These are phyloP conservation scores for Boloria selene DNA, from an alignment of 2,888 invertebrate genomes.

Conservation along the genomic window DNA sequence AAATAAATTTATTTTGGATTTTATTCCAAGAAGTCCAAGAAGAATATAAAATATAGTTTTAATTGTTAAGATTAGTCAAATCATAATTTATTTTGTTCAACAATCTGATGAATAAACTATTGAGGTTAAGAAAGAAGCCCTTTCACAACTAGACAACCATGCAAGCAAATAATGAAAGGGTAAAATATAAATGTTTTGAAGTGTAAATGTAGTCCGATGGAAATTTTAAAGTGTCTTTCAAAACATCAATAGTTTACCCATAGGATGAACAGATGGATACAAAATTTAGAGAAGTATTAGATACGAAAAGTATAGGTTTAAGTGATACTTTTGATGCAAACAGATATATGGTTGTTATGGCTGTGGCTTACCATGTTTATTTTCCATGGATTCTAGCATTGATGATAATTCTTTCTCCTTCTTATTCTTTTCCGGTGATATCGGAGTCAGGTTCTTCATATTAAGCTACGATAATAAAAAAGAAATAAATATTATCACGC, in stretches of 20 bases:
- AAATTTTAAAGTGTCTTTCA: conserved; percentile 54
- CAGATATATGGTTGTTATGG: neutral
- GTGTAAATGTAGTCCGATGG: conserved; percentile 41
- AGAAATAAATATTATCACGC: neutral
- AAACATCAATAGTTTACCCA: conserved; percentile 84
- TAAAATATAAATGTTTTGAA: conserved; percentile 82
- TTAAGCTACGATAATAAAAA: conserved; percentile 72
- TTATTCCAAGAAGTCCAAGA: neutral
- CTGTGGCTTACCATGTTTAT: conserved; percentile 88
- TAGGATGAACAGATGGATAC: conserved; percentile 47
- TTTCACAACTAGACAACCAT: conserved; percentile 70
- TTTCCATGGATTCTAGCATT: conserved; percentile 90
- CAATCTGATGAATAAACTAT: conserved; percentile 88
- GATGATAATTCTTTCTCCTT: conserved; percentile 87
- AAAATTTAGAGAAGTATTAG: conserved; percentile 18
- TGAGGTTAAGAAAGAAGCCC: conserved; percentile 77
- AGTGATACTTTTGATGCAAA: neutral
- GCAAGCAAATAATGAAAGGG: conserved; percentile 79
- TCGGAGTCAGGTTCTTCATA: conserved; percentile 83
- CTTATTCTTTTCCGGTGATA: conserved; percentile 84
- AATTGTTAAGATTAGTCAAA: neutral
- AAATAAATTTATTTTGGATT: too few species aligned
- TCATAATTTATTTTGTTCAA: conserved; percentile 47
- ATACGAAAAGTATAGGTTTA: neutral
- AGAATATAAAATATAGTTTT: neutral